Evolutionary conservation across 2,113 vertebrate species (phyloP).

Genomic region (Saiga tatarica): DNA sequence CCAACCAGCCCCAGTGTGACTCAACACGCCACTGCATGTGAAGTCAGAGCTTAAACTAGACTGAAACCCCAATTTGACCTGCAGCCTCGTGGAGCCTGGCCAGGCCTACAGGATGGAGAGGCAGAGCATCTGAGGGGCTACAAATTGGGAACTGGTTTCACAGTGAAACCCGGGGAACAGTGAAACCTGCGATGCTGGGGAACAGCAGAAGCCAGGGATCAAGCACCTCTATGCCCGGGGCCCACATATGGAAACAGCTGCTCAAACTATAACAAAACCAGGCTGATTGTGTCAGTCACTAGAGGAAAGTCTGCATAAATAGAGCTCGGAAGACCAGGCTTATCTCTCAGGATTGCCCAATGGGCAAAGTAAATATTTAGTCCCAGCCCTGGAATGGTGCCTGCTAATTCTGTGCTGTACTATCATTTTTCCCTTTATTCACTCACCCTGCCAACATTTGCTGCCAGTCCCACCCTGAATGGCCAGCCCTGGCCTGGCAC

Average conservation of each 20-base stretch:
- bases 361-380: constrained; percentile 61
- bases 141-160: neutral
- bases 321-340: constrained; percentile 12
- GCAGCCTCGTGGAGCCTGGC: neutral
- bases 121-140: no score
- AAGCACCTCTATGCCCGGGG: neutral
- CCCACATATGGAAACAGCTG: constrained; percentile 33
- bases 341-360: neutral
- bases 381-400: neutral
- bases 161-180: no score
- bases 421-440: neutral
- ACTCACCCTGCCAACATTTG: neutral
- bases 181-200: neutral
- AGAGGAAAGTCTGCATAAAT: neutral
- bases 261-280: neutral
- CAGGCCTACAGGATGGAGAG: neutral
- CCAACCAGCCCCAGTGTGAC: neutral
- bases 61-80: neutral
- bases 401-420: constrained; percentile 10
- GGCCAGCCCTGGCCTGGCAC: neutral
- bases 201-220: neutral
- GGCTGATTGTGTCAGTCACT: neutral
- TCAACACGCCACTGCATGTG: neutral
- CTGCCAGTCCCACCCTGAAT: neutral
- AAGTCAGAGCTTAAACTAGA: neutral